Evolutionary conservation across 2,113 vertebrate genomes (phyloP).

Genomic region (Panurus biarmicus): DNA sequence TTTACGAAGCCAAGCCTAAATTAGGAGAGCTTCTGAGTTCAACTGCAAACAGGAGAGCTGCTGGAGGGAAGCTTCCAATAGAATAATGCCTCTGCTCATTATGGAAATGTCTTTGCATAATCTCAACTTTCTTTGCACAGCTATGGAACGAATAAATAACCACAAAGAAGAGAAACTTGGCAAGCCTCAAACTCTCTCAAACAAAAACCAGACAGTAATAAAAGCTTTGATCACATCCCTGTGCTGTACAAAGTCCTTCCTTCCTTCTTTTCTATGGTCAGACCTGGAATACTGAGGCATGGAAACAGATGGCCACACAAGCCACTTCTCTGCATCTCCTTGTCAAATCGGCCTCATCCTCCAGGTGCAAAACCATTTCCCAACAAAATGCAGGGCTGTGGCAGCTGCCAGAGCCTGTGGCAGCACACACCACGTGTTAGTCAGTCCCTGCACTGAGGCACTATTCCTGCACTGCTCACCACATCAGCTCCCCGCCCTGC

Average conservation of each 20-base stretch:
- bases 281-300: background rate
- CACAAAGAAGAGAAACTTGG: conserved; percentile 53
- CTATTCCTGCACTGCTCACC: background rate
- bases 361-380: conserved; percentile 1
- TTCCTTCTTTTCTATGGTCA: background rate
- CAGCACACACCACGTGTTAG: background rate
- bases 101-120: conserved; percentile 49
- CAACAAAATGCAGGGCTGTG: background rate
- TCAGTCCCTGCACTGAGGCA: background rate
- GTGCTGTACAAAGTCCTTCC: background rate
- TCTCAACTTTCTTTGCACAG: conserved; percentile 39
- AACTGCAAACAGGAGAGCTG: background rate
- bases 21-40: background rate
- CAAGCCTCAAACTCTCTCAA: conserved; percentile 20
- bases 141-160: conserved; percentile 13
- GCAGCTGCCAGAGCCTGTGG: background rate
- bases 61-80: conserved; percentile 34
- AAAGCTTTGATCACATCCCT: conserved; percentile 37
- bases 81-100: conserved; percentile 40
- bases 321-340: background rate
- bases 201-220: conserved; percentile 38
- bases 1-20: background rate
- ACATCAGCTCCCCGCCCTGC: background rate
- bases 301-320: background rate
- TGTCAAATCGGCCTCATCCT: background rate